Base-by-base conservation (phyloP, 1,140 invertebrate species). In the Bombus breviceps region DNA sequence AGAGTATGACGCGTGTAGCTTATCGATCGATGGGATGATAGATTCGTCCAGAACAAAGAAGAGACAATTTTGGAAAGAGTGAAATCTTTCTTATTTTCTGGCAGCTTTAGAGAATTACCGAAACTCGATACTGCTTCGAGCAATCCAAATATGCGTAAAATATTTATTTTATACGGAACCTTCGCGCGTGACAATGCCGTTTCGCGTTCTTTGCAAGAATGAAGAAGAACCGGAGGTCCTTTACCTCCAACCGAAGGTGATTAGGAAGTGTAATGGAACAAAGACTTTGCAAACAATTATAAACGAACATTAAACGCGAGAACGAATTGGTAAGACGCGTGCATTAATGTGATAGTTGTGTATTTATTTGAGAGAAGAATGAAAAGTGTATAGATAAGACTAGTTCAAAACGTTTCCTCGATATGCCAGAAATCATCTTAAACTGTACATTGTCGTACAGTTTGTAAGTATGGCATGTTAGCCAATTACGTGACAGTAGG, bases 301-400 rank as follows among this genome's bases (percentile, higher is more conserved):
- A 74, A 69, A 57, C 73, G 71, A 32, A 75, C 72, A 71, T 71
- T 47, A 81, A 47, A 83, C 28, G 66, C 41, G 39, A 64, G 57
- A 85, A 39, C 22, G 28, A 81, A 25, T 47, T 37, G 68, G 73
- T 66, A 86, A 82, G 82, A 89, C 76, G 79, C 86, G 89, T 92
- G 86, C 87, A 89, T 91, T 90, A 86, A 91, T 93, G 91, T 94
- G 92, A 93, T 94, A 93, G 87, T 83, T 77, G 81, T 92, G 86
- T 94, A 93, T 93, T 93, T 94, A 93, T 93, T 94, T 93, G 87
- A 93, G 34, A 86, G 53, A 91, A 87, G 78, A 90, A 78, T 66
- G 68, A 72, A 80, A 80, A 34, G 28, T 86, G 77, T 90, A 84
- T 80, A 90, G 69, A 86, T 88, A 86, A 81, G 74, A 74, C 15